Conservation (phyloP, 2,888 invertebrate species). For the Eledone cirrhosa region DNA sequence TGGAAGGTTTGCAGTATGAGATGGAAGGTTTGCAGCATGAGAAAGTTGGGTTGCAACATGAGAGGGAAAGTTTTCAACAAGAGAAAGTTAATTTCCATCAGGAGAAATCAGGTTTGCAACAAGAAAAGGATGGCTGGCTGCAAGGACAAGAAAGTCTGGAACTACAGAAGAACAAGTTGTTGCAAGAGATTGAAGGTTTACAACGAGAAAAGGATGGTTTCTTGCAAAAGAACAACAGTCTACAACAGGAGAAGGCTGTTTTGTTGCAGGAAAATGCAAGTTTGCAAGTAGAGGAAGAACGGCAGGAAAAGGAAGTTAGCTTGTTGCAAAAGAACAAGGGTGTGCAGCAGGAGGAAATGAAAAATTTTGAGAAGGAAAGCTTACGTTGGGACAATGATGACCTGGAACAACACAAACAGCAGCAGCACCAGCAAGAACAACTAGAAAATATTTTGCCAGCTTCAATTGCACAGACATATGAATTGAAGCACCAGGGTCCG, state of each 20-base stretch:
- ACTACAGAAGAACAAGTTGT: slow-evolving; percentile 27
- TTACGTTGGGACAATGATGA: too few species aligned
- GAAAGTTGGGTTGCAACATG: slow-evolving; percentile 32
- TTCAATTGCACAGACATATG: too few species aligned
- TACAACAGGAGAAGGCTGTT: not conserved
- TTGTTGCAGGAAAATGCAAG: slow-evolving; percentile 3
- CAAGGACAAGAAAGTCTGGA: slow-evolving; percentile 26
- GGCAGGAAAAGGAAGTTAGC: too few species aligned
- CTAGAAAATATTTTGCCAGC: too few species aligned
- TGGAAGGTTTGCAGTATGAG: slow-evolving; percentile 33
- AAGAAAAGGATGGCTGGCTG: slow-evolving; percentile 33
- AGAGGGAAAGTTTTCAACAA: slow-evolving; percentile 22
- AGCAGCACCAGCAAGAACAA: too few species aligned
- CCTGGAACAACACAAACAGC: too few species aligned
- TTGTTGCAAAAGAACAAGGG: too few species aligned
- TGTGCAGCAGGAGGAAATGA: too few species aligned
- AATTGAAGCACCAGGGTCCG: too few species aligned
- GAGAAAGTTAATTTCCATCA: not conserved
- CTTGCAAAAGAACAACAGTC: slow-evolving; percentile 29
- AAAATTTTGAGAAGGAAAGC: too few species aligned
- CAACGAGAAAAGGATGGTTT: slow-evolving; percentile 34
- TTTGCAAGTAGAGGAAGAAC: not conserved
- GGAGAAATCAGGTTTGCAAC: slow-evolving; percentile 29
- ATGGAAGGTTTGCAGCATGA: slow-evolving; percentile 34
- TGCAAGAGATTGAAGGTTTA: slow-evolving; percentile 36